These are phyloP conservation scores for Vespertilio murinus DNA, from an alignment of 2,797 vertebrate species.

Conservation along the genomic window DNA sequence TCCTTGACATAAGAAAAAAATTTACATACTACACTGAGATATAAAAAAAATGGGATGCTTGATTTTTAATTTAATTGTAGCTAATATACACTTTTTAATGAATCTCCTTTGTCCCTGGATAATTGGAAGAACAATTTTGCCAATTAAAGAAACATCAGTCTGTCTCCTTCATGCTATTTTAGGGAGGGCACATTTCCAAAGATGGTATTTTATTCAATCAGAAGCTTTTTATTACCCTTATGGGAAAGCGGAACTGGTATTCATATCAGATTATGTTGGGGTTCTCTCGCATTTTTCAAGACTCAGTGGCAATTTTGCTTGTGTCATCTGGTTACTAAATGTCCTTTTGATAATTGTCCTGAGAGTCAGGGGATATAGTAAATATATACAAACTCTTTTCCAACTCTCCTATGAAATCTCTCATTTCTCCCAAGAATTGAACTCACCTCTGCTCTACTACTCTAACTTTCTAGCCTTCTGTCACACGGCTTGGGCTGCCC, in stretches of 20 bases:
- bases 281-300: not conserved
- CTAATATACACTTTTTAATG: not conserved
- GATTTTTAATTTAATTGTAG: slow-evolving; percentile 12
- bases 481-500: too few relatives aligned
- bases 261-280: not conserved
- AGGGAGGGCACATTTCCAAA: not conserved
- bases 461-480: not conserved
- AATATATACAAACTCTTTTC: not conserved
- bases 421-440: not conserved
- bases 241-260: not conserved
- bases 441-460: not conserved
- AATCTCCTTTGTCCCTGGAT: not conserved
- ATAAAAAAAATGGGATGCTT: not conserved
- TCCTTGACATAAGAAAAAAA: not conserved
- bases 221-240: not conserved
- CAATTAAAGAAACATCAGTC: not conserved
- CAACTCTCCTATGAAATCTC: not conserved
- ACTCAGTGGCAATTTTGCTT: not conserved
- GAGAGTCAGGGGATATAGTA: not conserved
- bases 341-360: not conserved
- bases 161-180: not conserved
- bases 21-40: not conserved
- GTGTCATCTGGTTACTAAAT: not conserved
- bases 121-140: not conserved
- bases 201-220: not conserved